Conservation (phyloP, 2,888 invertebrate species). For the Lochmaea crataegi region DNA sequence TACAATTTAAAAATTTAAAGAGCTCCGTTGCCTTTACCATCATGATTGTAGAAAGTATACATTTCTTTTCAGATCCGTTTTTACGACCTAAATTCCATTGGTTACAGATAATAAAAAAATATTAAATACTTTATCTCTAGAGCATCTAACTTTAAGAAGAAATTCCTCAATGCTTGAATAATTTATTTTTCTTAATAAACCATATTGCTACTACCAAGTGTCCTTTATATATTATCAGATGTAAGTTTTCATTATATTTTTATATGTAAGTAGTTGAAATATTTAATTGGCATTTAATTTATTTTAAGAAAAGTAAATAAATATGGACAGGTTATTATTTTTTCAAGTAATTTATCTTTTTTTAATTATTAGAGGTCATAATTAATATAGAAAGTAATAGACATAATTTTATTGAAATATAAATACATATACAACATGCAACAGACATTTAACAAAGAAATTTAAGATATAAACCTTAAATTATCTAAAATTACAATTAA, state of each 20-base stretch:
- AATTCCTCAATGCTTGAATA: conserved; percentile 33
- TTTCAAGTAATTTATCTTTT: not conserved
- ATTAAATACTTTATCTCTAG: conserved; percentile 44
- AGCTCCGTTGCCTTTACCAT: conserved; percentile 48
- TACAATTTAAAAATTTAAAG: conserved; percentile 34
- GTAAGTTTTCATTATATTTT: conserved; percentile 23
- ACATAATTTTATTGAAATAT: not conserved
- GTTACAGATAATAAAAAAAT: conserved; percentile 53
- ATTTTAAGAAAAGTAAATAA: not conserved
- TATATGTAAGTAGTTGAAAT: not conserved
- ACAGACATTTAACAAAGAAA: not conserved
- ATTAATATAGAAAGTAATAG: conserved; percentile 3
- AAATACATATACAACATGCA: too few species aligned
- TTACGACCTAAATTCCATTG: conserved; percentile 63
- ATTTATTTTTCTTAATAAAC: conserved; percentile 36
- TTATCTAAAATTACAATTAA: not conserved
- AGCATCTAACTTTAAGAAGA: conserved; percentile 41
- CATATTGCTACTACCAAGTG: conserved; percentile 42
- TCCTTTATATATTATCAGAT: conserved; percentile 37
- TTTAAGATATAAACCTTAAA: not conserved
- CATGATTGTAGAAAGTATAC: conserved; percentile 60
- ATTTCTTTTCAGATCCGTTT: conserved; percentile 61
- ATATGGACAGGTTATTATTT: not conserved
- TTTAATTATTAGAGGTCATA: conserved; percentile 1
- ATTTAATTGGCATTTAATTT: not conserved